phyloP scores from a whole-genome alignment of 1,140 invertebrate species.

The Pseudomyrmex flavicornis region DNA sequence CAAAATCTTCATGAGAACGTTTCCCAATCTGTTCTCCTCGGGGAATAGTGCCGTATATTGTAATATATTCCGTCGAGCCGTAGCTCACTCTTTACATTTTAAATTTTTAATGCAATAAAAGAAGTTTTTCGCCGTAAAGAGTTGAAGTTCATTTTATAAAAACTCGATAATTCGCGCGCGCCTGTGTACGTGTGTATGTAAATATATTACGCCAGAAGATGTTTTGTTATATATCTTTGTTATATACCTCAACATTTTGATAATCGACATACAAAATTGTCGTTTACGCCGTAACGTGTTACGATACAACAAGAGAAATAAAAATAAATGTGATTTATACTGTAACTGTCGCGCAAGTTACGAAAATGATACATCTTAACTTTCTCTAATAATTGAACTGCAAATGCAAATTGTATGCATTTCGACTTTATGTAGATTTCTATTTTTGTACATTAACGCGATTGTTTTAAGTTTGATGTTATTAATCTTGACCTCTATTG shows the following conservation, averaged over 20 bases:
- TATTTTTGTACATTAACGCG: not conserved
- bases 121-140: constrained; percentile 51
- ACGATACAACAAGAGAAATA: not conserved
- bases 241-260: constrained; percentile 30
- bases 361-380: not conserved
- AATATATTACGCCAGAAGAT: not conserved
- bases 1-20: not conserved
- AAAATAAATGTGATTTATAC: too few species aligned
- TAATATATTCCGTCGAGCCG: constrained; percentile 29
- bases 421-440: not conserved
- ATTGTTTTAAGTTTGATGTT: too few species aligned
- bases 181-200: too few species aligned
- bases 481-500: not conserved
- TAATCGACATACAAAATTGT: not conserved
- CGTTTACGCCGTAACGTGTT: not conserved
- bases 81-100: constrained; percentile 8
- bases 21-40: constrained; percentile 35
- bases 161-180: not conserved
- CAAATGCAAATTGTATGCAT: too few species aligned
- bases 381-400: not conserved
- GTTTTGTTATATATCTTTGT: constrained; percentile 18
- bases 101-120: constrained; percentile 66
- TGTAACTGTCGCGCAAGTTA: not conserved
- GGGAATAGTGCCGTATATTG: not conserved
- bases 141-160: constrained; percentile 37